phyloP scores from a whole-genome alignment of 2,888 invertebrate genomes.

The Halocaridina rubra region DNA sequence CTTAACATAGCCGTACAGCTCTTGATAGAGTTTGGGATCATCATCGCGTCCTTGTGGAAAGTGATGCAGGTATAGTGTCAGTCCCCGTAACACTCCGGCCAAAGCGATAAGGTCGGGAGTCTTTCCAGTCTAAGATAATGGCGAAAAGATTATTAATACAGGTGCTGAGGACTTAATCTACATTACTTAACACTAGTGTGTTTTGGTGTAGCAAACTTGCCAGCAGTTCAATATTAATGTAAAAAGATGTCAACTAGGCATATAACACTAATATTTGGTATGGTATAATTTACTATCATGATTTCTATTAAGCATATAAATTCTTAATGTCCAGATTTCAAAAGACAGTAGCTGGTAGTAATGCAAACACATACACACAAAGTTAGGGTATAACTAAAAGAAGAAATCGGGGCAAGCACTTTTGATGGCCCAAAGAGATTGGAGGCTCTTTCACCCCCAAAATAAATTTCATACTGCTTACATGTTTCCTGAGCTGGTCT shows the following conservation, averaged over 20 bases:
- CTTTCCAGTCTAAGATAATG: constrained; percentile 29
- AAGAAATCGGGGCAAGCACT: too few relatives aligned
- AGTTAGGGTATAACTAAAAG: too few relatives aligned
- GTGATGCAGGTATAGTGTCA: constrained; percentile 44
- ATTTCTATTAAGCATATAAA: too few relatives aligned
- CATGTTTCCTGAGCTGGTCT: constrained; percentile 43
- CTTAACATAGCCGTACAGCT: constrained; percentile 36
- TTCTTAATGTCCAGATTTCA: too few relatives aligned
- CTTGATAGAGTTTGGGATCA: constrained; percentile 22
- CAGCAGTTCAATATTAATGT: not conserved
- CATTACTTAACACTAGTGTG: too few relatives aligned
- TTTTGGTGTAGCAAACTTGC: too few relatives aligned
- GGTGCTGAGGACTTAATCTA: too few relatives aligned
- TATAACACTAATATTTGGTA: not conserved
- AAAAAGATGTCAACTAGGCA: not conserved
- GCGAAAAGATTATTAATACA: not conserved
- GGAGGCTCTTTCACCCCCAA: too few relatives aligned
- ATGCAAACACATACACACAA: too few relatives aligned
- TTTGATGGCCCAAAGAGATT: too few relatives aligned
- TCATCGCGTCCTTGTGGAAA: constrained; percentile 58
- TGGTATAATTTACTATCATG: not conserved
- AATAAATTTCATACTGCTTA: not conserved
- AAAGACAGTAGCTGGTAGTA: too few relatives aligned
- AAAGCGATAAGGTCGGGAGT: constrained; percentile 46
- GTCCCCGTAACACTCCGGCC: constrained; percentile 53